Conservation (phyloP, 2,113 vertebrate genomes). For the Hippocampus zosterae region DNA sequence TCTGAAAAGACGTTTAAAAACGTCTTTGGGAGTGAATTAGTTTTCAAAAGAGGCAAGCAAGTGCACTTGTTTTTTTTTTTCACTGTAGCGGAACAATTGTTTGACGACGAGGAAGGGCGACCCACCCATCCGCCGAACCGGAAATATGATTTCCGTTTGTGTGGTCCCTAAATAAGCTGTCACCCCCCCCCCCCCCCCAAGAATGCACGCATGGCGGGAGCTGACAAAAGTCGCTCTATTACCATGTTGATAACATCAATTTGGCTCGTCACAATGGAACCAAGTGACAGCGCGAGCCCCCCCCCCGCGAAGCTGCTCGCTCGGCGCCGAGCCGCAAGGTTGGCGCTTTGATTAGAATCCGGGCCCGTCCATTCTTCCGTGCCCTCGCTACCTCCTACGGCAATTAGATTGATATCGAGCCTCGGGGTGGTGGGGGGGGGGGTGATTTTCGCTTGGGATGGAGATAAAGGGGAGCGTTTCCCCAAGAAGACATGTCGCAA, state of each 20-base stretch:
- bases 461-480: slow-evolving; percentile 11
- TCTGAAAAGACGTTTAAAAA: no score
- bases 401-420: slow-evolving; percentile 34
- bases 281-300: slow-evolving; percentile 38
- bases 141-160: slow-evolving; percentile 63
- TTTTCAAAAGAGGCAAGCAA: no score
- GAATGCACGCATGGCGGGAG: slow-evolving; percentile 51
- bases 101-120: slow-evolving; percentile 21
- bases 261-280: slow-evolving; percentile 53
- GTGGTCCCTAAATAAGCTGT: slow-evolving; percentile 63
- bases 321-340: slow-evolving; percentile 30
- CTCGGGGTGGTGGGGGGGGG: no score
- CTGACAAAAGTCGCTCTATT: slow-evolving; percentile 57
- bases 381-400: slow-evolving; percentile 20
- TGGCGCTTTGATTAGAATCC: slow-evolving; percentile 60
- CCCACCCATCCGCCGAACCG: slow-evolving; percentile 47
- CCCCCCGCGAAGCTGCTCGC: slow-evolving; percentile 26
- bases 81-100: slow-evolving; percentile 2
- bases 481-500: slow-evolving; percentile 15
- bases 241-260: slow-evolving; percentile 63
- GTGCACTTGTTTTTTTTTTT: background rate
- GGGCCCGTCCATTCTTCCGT: slow-evolving; percentile 32
- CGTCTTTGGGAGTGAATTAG: no score
- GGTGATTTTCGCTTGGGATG: slow-evolving; percentile 10
- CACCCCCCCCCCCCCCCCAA: no score